phyloP scores from a whole-genome alignment of 2,888 invertebrate genomes.

The Magallana nippona region DNA sequence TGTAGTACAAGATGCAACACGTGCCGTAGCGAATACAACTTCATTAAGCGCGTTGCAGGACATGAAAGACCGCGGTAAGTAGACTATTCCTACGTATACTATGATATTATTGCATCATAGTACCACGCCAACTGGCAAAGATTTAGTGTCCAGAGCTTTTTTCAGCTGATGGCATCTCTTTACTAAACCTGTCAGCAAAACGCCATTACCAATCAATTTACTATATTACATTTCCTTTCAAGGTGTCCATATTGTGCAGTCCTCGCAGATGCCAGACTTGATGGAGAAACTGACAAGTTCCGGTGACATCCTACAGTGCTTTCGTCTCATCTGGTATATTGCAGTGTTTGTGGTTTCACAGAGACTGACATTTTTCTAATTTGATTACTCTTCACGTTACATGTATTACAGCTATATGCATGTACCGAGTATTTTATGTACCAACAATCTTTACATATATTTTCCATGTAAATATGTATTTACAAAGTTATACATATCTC shows the following conservation, averaged over 20 bases:
- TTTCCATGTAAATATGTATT: no score
- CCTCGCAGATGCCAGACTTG: not conserved
- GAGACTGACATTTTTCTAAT: not conserved
- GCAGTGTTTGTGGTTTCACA: not conserved
- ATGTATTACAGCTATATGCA: no score
- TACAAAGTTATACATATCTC: no score
- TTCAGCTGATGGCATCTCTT: no score
- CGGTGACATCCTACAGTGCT: not conserved
- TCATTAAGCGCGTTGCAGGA: conserved; percentile 44
- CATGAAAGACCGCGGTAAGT: conserved; percentile 51
- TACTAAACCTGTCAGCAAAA: no score
- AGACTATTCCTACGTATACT: not conserved
- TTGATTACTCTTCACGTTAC: no score
- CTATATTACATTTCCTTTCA: not conserved
- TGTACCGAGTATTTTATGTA: no score
- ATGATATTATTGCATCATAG: not conserved
- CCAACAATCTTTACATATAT: no score
- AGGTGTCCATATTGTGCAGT: not conserved
- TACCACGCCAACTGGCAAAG: no score
- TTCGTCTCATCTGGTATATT: not conserved
- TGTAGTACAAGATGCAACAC: conserved; percentile 53
- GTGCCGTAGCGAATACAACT: conserved; percentile 47
- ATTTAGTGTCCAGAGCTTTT: no score
- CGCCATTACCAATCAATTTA: not conserved
- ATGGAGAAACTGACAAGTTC: not conserved